These are phyloP conservation scores for Dryocosmus kuriphilus DNA, from an alignment of 2,888 invertebrate species.

Conservation along the genomic window DNA sequence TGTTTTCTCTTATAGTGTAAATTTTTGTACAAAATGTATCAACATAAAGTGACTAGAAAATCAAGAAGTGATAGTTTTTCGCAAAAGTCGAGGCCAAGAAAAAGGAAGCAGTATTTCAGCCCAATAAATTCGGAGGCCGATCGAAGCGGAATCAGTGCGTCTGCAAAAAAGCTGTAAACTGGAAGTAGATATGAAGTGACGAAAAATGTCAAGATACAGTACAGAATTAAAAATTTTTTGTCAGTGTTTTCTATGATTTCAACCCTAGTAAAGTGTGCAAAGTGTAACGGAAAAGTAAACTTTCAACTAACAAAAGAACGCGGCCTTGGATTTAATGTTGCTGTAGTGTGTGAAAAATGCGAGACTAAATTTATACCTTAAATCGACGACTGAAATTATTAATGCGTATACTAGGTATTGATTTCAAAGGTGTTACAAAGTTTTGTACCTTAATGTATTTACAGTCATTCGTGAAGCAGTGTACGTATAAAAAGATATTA, in stretches of 20 bases:
- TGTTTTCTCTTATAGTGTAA: no score
- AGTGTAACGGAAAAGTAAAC: neutral
- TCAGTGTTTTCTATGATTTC: neutral
- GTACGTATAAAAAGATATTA: constrained; percentile 42
- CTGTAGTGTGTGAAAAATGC: constrained; percentile 42
- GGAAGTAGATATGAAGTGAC: no score
- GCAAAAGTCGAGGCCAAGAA: no score
- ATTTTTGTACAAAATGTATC: no score
- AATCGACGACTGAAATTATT: constrained; percentile 45
- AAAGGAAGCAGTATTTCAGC: no score
- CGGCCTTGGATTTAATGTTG: constrained; percentile 48
- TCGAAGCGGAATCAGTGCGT: neutral
- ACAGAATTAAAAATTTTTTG: neutral
- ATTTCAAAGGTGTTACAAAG: constrained; percentile 40
- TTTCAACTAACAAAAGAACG: neutral
- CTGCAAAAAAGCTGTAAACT: neutral
- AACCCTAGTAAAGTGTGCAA: neutral
- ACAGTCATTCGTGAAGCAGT: constrained; percentile 38
- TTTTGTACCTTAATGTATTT: constrained; percentile 47
- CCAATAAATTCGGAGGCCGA: neutral
- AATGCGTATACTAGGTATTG: constrained; percentile 49
- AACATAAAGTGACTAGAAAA: no score
- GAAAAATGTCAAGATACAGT: no score
- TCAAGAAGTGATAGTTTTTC: no score
- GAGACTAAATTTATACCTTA: constrained; percentile 37